phyloP scores from a whole-genome alignment of 2,113 vertebrate species.

The Emberiza fucata region DNA sequence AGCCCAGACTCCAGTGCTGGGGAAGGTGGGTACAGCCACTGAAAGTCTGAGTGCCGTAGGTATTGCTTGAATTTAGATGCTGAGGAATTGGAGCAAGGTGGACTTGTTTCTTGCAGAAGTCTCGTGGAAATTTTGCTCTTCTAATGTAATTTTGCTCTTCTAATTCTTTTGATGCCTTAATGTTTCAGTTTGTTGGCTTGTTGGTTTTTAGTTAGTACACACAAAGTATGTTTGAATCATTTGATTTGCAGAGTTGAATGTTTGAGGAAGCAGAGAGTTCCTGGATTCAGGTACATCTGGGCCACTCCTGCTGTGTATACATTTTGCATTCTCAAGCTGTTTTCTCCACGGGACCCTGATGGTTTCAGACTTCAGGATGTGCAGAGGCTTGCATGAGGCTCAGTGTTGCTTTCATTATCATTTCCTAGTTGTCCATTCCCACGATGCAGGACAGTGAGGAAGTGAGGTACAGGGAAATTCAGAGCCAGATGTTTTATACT shows the following conservation, averaged over 20 bases:
- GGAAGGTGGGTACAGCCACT: rapidly evolving
- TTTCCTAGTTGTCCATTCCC: background rate
- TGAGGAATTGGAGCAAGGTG: background rate
- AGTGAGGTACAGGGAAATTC: background rate
- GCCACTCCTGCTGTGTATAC: rapidly evolving
- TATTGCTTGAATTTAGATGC: background rate
- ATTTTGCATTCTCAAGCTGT: background rate
- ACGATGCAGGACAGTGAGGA: background rate
- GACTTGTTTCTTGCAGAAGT: background rate
- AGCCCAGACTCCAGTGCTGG: rapidly evolving
- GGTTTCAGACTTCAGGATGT: background rate
- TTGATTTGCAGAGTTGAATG: background rate
- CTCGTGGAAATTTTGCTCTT: background rate
- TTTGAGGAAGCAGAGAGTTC: background rate
- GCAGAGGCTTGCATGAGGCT: background rate
- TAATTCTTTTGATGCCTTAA: background rate
- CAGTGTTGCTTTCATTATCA: background rate
- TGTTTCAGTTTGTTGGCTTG: background rate
- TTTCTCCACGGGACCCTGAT: background rate
- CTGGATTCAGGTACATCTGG: background rate
- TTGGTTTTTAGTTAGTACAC: background rate
- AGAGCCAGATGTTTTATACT: background rate
- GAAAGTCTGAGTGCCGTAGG: rapidly evolving
- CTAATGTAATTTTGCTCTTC: background rate
- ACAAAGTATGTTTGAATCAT: background rate